These are phyloP conservation scores for Metopolophium dirhodum DNA, from an alignment of 1,140 invertebrate genomes.

Conservation along the genomic window DNA sequence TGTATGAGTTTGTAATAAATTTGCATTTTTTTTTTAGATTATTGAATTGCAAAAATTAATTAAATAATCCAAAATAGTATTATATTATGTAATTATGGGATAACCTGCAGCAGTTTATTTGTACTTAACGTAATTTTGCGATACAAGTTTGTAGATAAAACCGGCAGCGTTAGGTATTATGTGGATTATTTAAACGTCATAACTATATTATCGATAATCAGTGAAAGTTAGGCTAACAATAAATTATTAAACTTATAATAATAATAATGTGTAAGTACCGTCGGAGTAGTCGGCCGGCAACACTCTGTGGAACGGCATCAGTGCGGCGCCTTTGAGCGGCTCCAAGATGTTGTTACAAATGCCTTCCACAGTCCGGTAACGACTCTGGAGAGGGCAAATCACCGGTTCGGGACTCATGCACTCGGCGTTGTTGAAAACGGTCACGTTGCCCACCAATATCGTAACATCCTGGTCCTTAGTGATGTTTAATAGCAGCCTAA, in stretches of 20 bases:
- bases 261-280: constrained; percentile 65
- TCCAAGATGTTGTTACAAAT: constrained; percentile 80
- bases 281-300: constrained; percentile 79
- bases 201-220: no score
- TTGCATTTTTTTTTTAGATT: no score
- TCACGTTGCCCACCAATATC: not conserved
- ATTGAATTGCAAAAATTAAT: no score
- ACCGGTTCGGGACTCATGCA: constrained; percentile 33
- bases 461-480: not conserved
- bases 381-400: not conserved
- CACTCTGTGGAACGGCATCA: constrained; percentile 77
- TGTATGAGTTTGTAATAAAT: no score
- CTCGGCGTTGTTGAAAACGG: constrained; percentile 35
- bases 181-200: no score
- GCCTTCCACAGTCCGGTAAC: constrained; percentile 77
- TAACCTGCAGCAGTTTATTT: no score
- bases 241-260: not conserved
- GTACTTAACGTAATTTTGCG: no score
- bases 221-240: not conserved
- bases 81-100: no score
- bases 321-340: constrained; percentile 74
- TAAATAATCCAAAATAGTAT: no score
- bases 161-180: no score
- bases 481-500: constrained; percentile 15
- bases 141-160: no score